Evolutionary conservation across 2,888 invertebrate genomes (phyloP).

Genomic region (Tenthredo amoena): DNA sequence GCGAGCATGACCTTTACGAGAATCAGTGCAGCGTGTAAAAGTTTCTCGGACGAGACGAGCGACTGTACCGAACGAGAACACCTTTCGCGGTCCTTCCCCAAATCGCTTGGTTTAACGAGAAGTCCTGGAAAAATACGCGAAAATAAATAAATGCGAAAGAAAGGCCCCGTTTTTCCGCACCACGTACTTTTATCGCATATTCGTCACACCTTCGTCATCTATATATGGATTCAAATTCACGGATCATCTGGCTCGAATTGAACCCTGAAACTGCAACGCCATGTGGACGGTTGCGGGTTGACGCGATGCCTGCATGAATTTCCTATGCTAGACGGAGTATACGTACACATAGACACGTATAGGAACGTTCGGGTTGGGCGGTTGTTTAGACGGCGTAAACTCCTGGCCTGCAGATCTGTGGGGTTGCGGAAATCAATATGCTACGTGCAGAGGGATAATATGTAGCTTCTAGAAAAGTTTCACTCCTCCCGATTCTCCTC

Average conservation of each 20-base stretch:
- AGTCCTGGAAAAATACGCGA: not conserved
- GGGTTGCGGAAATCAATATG: slow-evolving; percentile 22
- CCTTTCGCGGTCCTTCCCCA: too few species aligned
- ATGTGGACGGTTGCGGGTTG: not conserved
- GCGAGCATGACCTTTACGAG: too few species aligned
- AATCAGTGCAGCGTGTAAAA: too few species aligned
- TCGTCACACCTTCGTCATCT: not conserved
- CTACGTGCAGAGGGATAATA: not conserved
- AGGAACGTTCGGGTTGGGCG: not conserved
- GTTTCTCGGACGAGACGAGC: too few species aligned
- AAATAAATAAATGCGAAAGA: not conserved
- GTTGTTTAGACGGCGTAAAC: slow-evolving; percentile 6
- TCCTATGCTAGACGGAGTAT: not conserved
- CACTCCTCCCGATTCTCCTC: not conserved
- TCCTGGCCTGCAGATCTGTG: too few species aligned
- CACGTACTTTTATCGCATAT: not conserved
- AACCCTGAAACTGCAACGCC: not conserved
- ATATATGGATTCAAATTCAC: not conserved
- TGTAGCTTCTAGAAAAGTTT: not conserved
- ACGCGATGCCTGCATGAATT: slow-evolving; percentile 7
- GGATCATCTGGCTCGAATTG: not conserved
- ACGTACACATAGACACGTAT: not conserved
- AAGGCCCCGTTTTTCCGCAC: not conserved
- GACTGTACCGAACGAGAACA: too few species aligned
- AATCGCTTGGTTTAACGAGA: too few species aligned